Evolutionary conservation across 2,888 invertebrate species (phyloP).

Genomic region (Prosapia bicincta): DNA sequence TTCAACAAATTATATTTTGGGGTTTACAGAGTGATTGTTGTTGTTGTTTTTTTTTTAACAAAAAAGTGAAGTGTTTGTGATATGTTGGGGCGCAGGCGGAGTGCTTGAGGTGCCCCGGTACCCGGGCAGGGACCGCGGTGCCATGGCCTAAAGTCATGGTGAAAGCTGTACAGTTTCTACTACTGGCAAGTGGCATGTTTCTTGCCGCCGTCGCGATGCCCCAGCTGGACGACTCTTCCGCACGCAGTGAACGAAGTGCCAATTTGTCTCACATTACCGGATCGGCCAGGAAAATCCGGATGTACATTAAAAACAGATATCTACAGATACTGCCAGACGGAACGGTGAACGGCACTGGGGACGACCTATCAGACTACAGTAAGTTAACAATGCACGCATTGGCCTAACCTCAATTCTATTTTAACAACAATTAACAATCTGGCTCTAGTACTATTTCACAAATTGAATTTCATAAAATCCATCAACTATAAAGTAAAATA

Average conservation of each 20-base stretch:
- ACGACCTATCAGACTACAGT: constrained; percentile 80
- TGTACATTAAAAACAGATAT: constrained; percentile 80
- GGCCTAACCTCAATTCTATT: no score
- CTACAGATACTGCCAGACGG: constrained; percentile 81
- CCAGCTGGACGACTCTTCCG: constrained; percentile 41
- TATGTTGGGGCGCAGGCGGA: background rate
- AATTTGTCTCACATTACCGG: constrained; percentile 78
- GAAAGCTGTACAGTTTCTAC: constrained; percentile 4
- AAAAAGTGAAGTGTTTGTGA: background rate
- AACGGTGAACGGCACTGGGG: constrained; percentile 77
- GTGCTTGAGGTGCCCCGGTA: background rate
- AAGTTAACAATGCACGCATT: constrained; percentile 50
- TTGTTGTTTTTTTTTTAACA: background rate
- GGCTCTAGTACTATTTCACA: no score
- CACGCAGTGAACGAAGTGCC: constrained; percentile 72
- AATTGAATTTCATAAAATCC: no score
- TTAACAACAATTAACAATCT: no score
- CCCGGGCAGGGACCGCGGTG: constrained; percentile 6
- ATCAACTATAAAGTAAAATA: no score
- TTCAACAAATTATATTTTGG: no score
- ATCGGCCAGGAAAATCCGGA: constrained; percentile 73
- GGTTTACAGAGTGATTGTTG: background rate
- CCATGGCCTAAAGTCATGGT: constrained; percentile 22
- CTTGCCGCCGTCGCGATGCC: constrained; percentile 41
- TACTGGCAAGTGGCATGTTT: constrained; percentile 17